A percentile compares a stretch with the other conserved stretches of the same genome.
phyloP scores from a whole-genome alignment of 2,888 invertebrate genomes.

The Dermolepida albohirtum region DNA sequence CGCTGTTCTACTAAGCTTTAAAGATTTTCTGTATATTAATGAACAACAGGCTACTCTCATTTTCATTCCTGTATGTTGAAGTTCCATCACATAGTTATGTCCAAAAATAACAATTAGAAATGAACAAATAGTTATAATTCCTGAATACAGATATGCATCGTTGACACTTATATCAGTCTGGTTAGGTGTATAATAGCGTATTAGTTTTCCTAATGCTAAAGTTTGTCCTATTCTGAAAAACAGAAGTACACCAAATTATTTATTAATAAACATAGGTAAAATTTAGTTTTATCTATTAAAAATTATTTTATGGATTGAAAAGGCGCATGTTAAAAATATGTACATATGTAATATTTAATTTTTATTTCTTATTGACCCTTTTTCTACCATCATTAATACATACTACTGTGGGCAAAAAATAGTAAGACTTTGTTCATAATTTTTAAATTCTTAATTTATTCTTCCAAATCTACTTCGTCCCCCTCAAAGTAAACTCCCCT shows the following conservation, averaged over 20 bases:
- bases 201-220: slow-evolving; percentile 44
- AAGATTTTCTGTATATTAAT: slow-evolving; percentile 81
- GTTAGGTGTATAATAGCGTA: slow-evolving; percentile 68
- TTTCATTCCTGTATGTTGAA: slow-evolving; percentile 86
- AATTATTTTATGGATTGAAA: too few relatives aligned
- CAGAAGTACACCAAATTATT: not conserved
- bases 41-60: slow-evolving; percentile 85
- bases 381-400: too few relatives aligned
- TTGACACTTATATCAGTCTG: slow-evolving; percentile 60
- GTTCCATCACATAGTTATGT: slow-evolving; percentile 87
- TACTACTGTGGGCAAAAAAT: too few relatives aligned
- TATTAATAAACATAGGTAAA: too few relatives aligned
- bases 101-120: slow-evolving; percentile 74
- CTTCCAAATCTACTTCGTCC: too few relatives aligned
- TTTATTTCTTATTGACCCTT: too few relatives aligned
- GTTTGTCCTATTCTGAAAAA: slow-evolving; percentile 48
- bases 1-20: slow-evolving; percentile 81
- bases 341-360: too few relatives aligned
- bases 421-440: too few relatives aligned
- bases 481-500: too few relatives aligned
- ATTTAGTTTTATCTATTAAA: too few relatives aligned
- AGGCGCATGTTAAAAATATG: too few relatives aligned
- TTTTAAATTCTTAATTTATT: too few relatives aligned
- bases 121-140: slow-evolving; percentile 77
- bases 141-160: slow-evolving; percentile 82